These are phyloP conservation scores for Erynnis tages DNA, from an alignment of 2,888 invertebrate genomes.

Conservation along the genomic window DNA sequence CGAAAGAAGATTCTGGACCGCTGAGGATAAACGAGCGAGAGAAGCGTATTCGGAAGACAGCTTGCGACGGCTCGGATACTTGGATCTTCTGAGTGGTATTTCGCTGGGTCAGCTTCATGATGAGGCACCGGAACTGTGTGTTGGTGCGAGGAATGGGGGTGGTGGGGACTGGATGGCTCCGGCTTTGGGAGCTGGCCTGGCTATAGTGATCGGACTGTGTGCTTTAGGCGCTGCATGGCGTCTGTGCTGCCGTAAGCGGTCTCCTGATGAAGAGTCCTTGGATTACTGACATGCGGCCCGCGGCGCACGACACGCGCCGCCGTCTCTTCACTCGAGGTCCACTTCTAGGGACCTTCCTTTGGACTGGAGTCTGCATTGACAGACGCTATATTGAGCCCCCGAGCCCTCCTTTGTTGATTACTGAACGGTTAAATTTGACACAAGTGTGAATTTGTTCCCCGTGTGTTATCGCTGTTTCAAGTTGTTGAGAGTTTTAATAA, in stretches of 20 bases:
- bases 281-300: conserved; percentile 83
- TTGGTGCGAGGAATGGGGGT: conserved; percentile 70
- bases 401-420: conserved; percentile 55
- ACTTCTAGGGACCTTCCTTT: conserved; percentile 68
- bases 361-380: conserved; percentile 81
- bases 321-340: conserved; percentile 66
- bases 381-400: conserved; percentile 73
- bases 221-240: conserved; percentile 83
- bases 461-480: not conserved
- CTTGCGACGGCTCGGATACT: conserved; percentile 80
- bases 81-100: conserved; percentile 67
- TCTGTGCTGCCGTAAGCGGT: conserved; percentile 81
- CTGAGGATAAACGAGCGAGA: conserved; percentile 74
- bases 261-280: conserved; percentile 82
- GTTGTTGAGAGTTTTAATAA: not conserved
- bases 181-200: conserved; percentile 82
- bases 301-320: conserved; percentile 74
- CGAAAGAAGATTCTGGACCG: conserved; percentile 75
- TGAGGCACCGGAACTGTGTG: conserved; percentile 89
- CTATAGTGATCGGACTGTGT: conserved; percentile 77
- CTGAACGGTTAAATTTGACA: conserved; percentile 34
- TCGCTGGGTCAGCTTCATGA: conserved; percentile 83
- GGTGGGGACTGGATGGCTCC: conserved; percentile 83
- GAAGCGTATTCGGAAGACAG: conserved; percentile 83
- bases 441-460: not conserved